Evolutionary conservation across 1,140 invertebrate genomes (phyloP).

Genomic region (Mya arenaria): DNA sequence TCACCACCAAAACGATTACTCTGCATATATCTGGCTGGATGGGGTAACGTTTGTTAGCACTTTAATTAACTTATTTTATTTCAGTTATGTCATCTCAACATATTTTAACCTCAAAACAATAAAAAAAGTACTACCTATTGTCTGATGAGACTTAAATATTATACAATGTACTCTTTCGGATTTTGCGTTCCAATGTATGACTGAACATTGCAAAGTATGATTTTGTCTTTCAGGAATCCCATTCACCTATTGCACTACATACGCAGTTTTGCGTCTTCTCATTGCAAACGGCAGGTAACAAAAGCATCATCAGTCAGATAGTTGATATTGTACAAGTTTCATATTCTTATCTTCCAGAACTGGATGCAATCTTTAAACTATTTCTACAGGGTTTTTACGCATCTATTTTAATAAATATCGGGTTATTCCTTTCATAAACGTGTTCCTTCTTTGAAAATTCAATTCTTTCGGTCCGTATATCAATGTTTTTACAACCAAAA

Average conservation of each 20-base stretch:
- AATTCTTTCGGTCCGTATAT: too few species aligned
- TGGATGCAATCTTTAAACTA: too few species aligned
- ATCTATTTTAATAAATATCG: too few species aligned
- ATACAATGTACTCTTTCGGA: neutral
- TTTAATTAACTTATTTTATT: neutral
- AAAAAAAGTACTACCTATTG: neutral
- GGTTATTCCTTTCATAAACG: too few species aligned
- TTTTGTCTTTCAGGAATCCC: conserved; percentile 51
- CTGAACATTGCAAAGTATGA: too few species aligned
- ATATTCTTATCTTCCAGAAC: too few species aligned
- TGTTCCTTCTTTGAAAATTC: too few species aligned
- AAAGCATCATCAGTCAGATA: too few species aligned
- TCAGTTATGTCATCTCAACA: neutral
- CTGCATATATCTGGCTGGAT: conserved; percentile 83
- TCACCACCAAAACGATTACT: conserved; percentile 82
- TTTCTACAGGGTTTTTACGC: too few species aligned
- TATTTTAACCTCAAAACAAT: neutral
- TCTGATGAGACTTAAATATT: neutral
- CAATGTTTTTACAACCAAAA: too few species aligned
- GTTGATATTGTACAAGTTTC: too few species aligned
- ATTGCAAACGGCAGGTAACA: conserved; percentile 63
- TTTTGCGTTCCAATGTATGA: neutral
- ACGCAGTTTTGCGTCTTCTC: conserved; percentile 55
- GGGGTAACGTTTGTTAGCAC: conserved; percentile 83
- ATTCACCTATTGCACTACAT: conserved; percentile 54